These are phyloP conservation scores for Apamea epomidion DNA, from an alignment of 2,888 invertebrate genomes.

Conservation along the genomic window DNA sequence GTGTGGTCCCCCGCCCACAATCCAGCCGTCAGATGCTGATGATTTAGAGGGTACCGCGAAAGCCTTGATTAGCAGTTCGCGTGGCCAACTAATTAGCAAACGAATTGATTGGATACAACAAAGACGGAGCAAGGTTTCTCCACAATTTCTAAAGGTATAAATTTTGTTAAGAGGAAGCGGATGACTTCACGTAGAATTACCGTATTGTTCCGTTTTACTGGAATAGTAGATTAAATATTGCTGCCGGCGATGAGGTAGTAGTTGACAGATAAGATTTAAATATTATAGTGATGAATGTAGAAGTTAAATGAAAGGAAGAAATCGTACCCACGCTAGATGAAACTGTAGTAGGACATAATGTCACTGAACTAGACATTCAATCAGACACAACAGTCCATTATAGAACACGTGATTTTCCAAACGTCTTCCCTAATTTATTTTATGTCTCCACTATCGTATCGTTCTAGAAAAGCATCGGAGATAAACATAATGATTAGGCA, in stretches of 20 bases:
- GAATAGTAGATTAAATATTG: conserved; percentile 5
- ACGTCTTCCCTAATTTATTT: conserved; percentile 28
- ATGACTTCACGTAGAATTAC: conserved; percentile 34
- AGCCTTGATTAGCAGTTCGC: conserved; percentile 65
- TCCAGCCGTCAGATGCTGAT: conserved; percentile 54
- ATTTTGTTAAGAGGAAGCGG: conserved; percentile 43
- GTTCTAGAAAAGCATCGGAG: neutral
- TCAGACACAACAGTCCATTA: neutral
- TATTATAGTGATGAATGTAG: neutral
- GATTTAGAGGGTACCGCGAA: conserved; percentile 62
- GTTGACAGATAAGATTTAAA: neutral
- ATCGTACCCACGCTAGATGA: neutral
- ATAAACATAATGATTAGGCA: conserved; percentile 35
- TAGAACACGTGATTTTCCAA: conserved; percentile 14
- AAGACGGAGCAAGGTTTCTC: conserved; percentile 56
- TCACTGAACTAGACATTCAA: conserved; percentile 5
- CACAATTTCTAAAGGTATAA: conserved; percentile 62
- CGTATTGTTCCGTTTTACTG: conserved; percentile 19
- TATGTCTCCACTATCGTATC: conserved; percentile 10
- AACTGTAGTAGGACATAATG: conserved; percentile 1
- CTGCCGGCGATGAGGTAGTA: neutral
- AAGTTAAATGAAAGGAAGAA: neutral
- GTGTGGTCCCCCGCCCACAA: conserved; percentile 67
- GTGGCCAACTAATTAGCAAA: conserved; percentile 63
- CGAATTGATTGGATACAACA: conserved; percentile 62